Evolutionary conservation across 2,888 invertebrate genomes (phyloP).

Genomic region (Erynnis tages): DNA sequence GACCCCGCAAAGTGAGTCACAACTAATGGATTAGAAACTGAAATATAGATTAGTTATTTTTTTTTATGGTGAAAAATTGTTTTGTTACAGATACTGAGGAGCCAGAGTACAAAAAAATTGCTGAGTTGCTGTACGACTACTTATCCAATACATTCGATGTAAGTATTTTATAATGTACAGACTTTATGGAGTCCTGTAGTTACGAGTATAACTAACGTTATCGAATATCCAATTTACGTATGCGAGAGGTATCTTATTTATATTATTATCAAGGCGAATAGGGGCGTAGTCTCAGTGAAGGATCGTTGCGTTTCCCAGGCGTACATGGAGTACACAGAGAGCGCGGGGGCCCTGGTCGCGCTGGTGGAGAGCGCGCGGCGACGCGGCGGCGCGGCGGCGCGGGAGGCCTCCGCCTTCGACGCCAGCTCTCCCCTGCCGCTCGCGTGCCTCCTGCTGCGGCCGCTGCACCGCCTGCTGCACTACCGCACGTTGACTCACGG

Average conservation of each 20-base stretch:
- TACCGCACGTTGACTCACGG: slow-evolving; percentile 81
- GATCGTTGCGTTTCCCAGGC: slow-evolving; percentile 46
- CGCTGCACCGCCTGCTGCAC: slow-evolving; percentile 92
- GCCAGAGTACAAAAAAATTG: slow-evolving; percentile 70
- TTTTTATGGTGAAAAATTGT: no score
- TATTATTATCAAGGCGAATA: no score
- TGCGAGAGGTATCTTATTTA: no score
- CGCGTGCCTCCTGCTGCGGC: slow-evolving; percentile 92
- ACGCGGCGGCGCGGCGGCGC: slow-evolving; percentile 85
- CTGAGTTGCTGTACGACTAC: slow-evolving; percentile 63
- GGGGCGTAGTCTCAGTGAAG: no score
- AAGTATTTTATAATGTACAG: slow-evolving; percentile 44
- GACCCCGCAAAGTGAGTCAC: no score
- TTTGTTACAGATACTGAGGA: slow-evolving; percentile 57
- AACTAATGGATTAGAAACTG: no score
- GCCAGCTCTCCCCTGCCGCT: slow-evolving; percentile 88
- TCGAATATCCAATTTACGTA: no score
- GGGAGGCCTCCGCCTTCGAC: slow-evolving; percentile 62
- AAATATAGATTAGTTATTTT: no score
- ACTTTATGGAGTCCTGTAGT: no score
- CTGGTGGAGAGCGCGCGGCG: slow-evolving; percentile 90
- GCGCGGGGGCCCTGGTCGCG: slow-evolving; percentile 88
- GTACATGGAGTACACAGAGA: slow-evolving; percentile 85
- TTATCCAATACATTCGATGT: slow-evolving; percentile 63
- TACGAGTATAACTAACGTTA: no score